These are phyloP conservation scores for Romanogobio albipinnatus DNA, from an alignment of 2,113 vertebrate species.

Conservation along the genomic window DNA sequence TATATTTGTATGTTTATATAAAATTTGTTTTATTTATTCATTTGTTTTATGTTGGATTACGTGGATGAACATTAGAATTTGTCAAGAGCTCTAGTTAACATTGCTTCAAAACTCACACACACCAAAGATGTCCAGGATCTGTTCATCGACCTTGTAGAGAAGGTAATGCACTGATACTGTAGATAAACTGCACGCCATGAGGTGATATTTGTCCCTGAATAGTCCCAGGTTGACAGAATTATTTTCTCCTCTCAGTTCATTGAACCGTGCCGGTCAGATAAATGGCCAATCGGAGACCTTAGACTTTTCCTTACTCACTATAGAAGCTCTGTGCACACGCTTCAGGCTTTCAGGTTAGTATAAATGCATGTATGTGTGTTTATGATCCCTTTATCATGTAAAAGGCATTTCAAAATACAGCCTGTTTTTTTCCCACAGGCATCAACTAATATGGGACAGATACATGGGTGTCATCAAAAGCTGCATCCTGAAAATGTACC, in stretches of 20 bases:
- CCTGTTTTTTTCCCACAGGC: conserved; percentile 68
- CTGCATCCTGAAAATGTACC: conserved; percentile 90
- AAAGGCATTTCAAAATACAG: background rate
- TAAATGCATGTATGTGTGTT: background rate
- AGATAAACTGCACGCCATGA: background rate
- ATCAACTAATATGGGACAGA: conserved; percentile 85
- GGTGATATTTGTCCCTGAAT: background rate
- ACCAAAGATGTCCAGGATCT: conserved; percentile 88
- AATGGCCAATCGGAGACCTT: conserved; percentile 72
- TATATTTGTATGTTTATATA: too few relatives aligned
- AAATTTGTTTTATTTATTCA: background rate
- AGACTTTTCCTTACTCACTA: conserved; percentile 76
- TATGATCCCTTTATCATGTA: background rate
- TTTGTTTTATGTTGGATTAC: background rate
- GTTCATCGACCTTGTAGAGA: conserved; percentile 90
- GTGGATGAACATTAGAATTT: conserved; percentile 75
- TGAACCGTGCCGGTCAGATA: conserved; percentile 77
- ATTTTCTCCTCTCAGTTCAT: conserved; percentile 70
- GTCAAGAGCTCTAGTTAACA: conserved; percentile 85
- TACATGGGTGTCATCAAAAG: conserved; percentile 87
- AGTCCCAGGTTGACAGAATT: conserved; percentile 14
- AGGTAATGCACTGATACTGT: conserved; percentile 68
- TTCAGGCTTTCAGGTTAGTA: conserved; percentile 83
- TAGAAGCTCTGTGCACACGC: conserved; percentile 70
- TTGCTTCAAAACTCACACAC: conserved; percentile 87